phyloP scores from a whole-genome alignment of 1,140 invertebrate species.

The Nasonia longicornis region DNA sequence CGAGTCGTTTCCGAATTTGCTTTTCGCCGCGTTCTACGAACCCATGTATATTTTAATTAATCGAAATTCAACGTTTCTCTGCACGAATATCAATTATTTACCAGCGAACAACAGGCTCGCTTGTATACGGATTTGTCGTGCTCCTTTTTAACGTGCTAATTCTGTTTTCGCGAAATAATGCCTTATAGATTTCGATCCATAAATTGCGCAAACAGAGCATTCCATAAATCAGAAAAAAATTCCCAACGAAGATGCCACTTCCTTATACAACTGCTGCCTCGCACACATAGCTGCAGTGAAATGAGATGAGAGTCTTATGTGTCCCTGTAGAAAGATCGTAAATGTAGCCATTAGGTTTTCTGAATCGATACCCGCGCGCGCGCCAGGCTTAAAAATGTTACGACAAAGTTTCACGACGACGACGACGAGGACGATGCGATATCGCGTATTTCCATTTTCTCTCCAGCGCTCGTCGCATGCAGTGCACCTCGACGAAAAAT shows the following conservation, averaged over 20 bases:
- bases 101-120: too few species aligned
- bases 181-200: neutral
- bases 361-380: slow-evolving; percentile 40
- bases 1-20: too few species aligned
- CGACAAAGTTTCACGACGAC: slow-evolving; percentile 40
- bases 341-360: slow-evolving; percentile 47
- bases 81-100: neutral
- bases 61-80: too few species aligned
- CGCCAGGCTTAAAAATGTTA: slow-evolving; percentile 40
- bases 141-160: too few species aligned
- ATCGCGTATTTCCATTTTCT: slow-evolving; percentile 1
- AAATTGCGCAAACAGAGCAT: neutral
- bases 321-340: slow-evolving; percentile 43
- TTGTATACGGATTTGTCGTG: too few species aligned
- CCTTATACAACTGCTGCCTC: neutral
- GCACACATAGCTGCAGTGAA: neutral
- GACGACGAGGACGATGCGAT: neutral
- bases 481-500: neutral
- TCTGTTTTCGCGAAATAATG: neutral
- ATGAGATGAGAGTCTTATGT: slow-evolving; percentile 43
- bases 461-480: too few species aligned
- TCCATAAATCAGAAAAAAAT: neutral
- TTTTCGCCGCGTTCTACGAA: too few species aligned
- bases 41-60: too few species aligned
- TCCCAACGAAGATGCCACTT: neutral